Base-by-base conservation (phyloP, 2,113 vertebrate genomes). In the Xenus cinereus region DNA sequence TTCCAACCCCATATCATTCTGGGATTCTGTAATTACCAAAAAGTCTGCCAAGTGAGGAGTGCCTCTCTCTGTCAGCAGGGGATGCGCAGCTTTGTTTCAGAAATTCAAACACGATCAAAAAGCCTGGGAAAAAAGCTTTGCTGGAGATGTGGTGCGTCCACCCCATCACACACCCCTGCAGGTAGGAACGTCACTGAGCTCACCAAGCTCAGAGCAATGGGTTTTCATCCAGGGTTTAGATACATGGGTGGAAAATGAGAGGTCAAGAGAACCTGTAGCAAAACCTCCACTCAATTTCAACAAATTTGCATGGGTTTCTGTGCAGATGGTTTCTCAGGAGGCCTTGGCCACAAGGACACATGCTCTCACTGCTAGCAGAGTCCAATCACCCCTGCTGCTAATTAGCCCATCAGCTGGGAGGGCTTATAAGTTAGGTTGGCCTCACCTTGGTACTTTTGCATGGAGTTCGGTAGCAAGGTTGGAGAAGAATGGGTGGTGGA, bases 361-460 rank as follows among this genome's bases (percentile, higher is more conserved):
- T 17, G 27, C 6, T 28, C 33, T 50, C 6, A 18, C 21, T 86
- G 41, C 28, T 35, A 28, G 12, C 6, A 43, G 54, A 26, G 11
- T 19, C 21, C 35, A 39, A 0, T 79, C n/a, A 28, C 28, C 24
- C 20, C 45, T 35, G 17, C 27, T 87, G 60, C 45, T 64, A 59
- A 59, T 83, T 74, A 74, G 7, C 18, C 11, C 41, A 27, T 30
- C 45, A 30, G 7, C 23, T 45, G 23, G 32, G 50, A 48, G 22
- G 30, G 22, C 16, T 48, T 30, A n/a, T 41, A 15, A 45, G 3
- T 64, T 16, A 21, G 45, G n/a, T n/a, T 9, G 14, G 15, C 27
- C 16, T 51, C 6, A 5, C 11, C 6, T 1, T 39, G 1, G 7
- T 21, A 17, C 6, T 1, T 0, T 22, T 30, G 4, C 1, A 5